phyloP scores from a whole-genome alignment of 2,113 vertebrate species.

The Hirundichthys speculiger region DNA sequence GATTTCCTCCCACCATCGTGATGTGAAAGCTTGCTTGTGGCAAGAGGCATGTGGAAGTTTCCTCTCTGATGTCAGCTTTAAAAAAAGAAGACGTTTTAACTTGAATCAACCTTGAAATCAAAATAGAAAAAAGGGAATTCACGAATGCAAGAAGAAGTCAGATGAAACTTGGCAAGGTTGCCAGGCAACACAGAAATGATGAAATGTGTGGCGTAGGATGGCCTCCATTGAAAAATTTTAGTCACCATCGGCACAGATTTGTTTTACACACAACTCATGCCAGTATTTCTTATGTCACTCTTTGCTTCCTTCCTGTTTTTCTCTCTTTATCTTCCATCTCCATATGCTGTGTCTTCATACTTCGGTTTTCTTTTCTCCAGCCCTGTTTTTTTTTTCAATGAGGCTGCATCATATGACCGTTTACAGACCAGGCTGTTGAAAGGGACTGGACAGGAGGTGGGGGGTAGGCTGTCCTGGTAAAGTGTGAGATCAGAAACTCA shows the following conservation, averaged over 20 bases:
- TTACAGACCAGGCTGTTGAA: too few species aligned
- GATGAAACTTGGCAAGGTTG: constrained; percentile 63
- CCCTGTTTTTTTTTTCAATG: background rate
- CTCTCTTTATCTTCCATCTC: background rate
- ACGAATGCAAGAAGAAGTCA: constrained; percentile 5
- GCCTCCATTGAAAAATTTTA: constrained; percentile 71
- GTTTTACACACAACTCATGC: constrained; percentile 20
- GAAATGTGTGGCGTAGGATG: constrained; percentile 70
- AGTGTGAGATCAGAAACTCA: constrained; percentile 30
- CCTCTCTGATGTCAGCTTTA: background rate
- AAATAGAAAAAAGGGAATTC: constrained; percentile 15
- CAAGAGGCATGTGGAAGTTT: constrained; percentile 21
- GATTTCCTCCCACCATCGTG: background rate
- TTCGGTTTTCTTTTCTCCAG: background rate
- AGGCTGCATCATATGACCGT: background rate
- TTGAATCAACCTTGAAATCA: constrained; percentile 8
- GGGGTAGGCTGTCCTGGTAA: background rate
- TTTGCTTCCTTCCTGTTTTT: constrained; percentile 4
- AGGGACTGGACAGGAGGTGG: too few species aligned
- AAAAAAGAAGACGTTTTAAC: constrained; percentile 5
- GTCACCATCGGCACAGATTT: constrained; percentile 57
- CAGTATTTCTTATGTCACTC: background rate
- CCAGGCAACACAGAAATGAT: constrained; percentile 79
- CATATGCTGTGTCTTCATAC: background rate
- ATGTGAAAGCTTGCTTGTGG: background rate